Percentiles rank a stretch among this genome's conserved stretches.
phyloP scores from a whole-genome alignment of 2,113 vertebrate species.

The Eulemur macaco region DNA sequence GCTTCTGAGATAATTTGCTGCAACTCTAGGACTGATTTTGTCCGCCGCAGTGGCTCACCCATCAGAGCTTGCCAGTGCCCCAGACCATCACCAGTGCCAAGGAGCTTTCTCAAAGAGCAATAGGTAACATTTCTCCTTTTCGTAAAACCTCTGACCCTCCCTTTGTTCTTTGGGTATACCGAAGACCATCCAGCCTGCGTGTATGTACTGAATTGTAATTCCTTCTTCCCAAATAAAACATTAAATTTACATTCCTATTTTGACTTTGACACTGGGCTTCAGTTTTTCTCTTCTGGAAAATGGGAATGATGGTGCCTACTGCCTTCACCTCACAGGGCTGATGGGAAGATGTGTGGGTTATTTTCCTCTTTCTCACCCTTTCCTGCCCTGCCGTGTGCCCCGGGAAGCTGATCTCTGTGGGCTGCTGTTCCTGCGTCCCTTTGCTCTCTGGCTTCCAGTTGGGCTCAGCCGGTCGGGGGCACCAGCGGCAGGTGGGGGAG shows the following conservation, averaged over 20 bases:
- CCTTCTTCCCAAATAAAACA: neutral
- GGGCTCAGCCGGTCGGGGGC: neutral
- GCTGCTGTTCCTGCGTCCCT: neutral
- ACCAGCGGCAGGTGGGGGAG: neutral
- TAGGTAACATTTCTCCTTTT: neutral
- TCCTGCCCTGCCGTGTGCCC: neutral
- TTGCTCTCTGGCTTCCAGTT: neutral
- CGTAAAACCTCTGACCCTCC: neutral
- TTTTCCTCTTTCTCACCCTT: neutral
- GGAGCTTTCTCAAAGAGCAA: neutral
- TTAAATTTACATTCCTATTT: neutral
- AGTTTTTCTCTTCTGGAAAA: neutral
- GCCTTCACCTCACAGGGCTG: neutral
- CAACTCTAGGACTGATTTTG: neutral
- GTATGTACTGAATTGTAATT: neutral
- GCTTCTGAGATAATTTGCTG: neutral
- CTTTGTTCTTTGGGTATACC: neutral
- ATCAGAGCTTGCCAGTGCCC: neutral
- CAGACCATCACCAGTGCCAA: neutral
- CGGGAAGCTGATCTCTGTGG: neutral
- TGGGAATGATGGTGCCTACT: neutral
- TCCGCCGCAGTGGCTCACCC: neutral
- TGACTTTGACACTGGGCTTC: neutral
- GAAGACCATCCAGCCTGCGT: neutral
- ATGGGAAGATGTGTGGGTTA: neutral